Percentiles rank a stretch among this genome's conserved stretches.
Conservation (phyloP, 2,888 invertebrate genomes). For the Drosophila barbarae region DNA sequence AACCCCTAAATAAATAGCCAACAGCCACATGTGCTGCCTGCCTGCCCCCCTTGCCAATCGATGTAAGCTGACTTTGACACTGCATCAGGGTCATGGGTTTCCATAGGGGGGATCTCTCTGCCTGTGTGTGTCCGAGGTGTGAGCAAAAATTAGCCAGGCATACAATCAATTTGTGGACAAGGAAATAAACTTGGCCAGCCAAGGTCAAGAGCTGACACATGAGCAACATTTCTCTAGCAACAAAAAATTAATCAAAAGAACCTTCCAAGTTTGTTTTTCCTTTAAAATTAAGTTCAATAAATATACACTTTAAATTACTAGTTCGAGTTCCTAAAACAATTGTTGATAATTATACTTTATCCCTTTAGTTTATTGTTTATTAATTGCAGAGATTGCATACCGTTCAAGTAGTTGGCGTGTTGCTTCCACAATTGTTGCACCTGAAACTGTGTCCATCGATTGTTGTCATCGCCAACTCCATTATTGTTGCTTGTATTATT, state of each 20-base stretch:
- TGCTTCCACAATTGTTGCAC: conserved; percentile 80
- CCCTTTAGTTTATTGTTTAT: background rate
- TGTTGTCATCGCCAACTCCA: conserved; percentile 71
- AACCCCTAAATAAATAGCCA: conserved; percentile 13
- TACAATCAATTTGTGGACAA: conserved; percentile 54
- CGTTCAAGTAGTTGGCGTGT: conserved; percentile 80
- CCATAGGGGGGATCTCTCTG: background rate
- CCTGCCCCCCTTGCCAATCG: conserved; percentile 44
- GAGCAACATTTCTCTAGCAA: too few species aligned
- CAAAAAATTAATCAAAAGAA: background rate
- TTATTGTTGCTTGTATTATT: conserved; percentile 46
- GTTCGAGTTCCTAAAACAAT: too few species aligned
- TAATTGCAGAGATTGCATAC: conserved; percentile 63
- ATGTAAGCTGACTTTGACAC: conserved; percentile 70
- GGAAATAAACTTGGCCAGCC: conserved; percentile 19
- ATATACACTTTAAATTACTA: background rate
- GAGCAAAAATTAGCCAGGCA: conserved; percentile 48
- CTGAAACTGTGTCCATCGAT: conserved; percentile 80
- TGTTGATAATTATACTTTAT: background rate
- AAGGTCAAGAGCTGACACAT: conserved; percentile 19
- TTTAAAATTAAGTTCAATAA: background rate
- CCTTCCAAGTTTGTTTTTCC: background rate
- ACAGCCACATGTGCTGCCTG: conserved; percentile 9
- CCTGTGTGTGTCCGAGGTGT: background rate
- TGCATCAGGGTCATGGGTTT: conserved; percentile 53